These are phyloP conservation scores for Hylyphantes graminicola DNA, from an alignment of 1,140 invertebrate species.

Conservation along the genomic window DNA sequence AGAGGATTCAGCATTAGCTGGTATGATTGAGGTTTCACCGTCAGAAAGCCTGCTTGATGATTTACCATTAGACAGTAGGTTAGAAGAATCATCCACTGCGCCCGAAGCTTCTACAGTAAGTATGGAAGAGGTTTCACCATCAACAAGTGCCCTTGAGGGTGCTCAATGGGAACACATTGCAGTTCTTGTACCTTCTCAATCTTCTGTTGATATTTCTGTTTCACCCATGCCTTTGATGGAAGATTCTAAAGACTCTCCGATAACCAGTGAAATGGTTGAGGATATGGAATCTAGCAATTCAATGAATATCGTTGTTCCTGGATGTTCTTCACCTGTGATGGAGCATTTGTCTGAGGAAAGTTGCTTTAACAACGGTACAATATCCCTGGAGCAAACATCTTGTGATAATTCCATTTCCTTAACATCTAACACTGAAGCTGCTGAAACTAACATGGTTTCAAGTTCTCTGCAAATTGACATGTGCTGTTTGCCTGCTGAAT, in stretches of 20 bases:
- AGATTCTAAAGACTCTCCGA: slow-evolving; percentile 11
- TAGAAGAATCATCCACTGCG: too few relatives aligned
- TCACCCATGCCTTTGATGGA: background rate
- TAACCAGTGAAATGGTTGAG: slow-evolving; percentile 7
- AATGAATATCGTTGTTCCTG: slow-evolving; percentile 1
- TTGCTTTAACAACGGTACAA: background rate
- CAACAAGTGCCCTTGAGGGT: too few relatives aligned
- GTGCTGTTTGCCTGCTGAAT: slow-evolving; percentile 39
- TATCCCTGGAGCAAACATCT: slow-evolving; percentile 1
- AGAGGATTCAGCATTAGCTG: too few relatives aligned
- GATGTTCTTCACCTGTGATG: slow-evolving; percentile 9
- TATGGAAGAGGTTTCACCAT: too few relatives aligned
- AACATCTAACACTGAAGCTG: slow-evolving; percentile 29
- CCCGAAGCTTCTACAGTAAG: too few relatives aligned
- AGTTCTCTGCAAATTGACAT: slow-evolving; percentile 36
- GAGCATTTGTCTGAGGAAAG: slow-evolving; percentile 20
- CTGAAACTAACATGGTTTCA: slow-evolving; percentile 37
- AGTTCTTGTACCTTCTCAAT: background rate
- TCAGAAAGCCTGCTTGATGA: too few relatives aligned
- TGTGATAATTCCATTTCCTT: slow-evolving; percentile 15
- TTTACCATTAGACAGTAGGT: too few relatives aligned
- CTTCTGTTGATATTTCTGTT: background rate
- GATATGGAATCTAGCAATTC: slow-evolving; percentile 20
- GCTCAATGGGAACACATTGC: too few relatives aligned
- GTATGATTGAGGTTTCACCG: too few relatives aligned